These are phyloP conservation scores for Dicentrarchus labrax DNA, from an alignment of 2,113 vertebrate genomes.

Conservation along the genomic window DNA sequence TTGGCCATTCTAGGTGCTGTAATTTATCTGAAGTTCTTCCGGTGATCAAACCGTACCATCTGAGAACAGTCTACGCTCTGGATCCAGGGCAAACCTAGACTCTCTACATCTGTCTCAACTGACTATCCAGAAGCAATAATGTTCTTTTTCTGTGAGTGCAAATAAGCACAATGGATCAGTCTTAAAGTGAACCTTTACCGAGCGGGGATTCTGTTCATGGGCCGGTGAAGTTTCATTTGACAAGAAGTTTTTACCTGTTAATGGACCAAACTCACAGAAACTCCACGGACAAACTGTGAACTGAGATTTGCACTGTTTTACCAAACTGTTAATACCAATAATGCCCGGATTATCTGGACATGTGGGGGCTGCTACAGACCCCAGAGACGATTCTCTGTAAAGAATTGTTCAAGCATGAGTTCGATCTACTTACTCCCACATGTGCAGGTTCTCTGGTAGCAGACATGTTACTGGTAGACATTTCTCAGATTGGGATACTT, in stretches of 20 bases:
- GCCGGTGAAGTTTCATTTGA: slow-evolving; percentile 1
- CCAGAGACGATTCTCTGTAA: slow-evolving; percentile 8
- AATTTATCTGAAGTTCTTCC: slow-evolving; percentile 95
- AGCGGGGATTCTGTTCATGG: not conserved
- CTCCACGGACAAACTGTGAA: not conserved
- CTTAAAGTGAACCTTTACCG: slow-evolving; percentile 2
- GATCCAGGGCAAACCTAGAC: slow-evolving; percentile 2
- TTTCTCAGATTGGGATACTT: not conserved
- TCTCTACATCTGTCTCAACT: slow-evolving; percentile 18
- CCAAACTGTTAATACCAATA: slow-evolving; percentile 19
- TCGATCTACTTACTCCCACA: not conserved
- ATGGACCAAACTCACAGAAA: slow-evolving; percentile 39
- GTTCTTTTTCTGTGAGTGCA: slow-evolving; percentile 32
- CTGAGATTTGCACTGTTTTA: slow-evolving; percentile 31
- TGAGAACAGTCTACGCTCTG: not conserved
- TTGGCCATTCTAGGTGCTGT: slow-evolving; percentile 91
- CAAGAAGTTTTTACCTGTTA: slow-evolving; percentile 18
- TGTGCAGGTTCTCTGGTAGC: not conserved
- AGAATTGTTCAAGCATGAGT: not conserved
- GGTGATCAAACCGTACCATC: slow-evolving; percentile 18
- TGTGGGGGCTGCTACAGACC: slow-evolving; percentile 1
- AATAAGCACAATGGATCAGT: slow-evolving; percentile 2
- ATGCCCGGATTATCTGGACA: slow-evolving; percentile 24
- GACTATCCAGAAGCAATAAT: slow-evolving; percentile 56
- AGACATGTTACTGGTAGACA: not conserved